Base-by-base conservation (phyloP, 2,113 vertebrate species). In the Limanda limanda region DNA sequence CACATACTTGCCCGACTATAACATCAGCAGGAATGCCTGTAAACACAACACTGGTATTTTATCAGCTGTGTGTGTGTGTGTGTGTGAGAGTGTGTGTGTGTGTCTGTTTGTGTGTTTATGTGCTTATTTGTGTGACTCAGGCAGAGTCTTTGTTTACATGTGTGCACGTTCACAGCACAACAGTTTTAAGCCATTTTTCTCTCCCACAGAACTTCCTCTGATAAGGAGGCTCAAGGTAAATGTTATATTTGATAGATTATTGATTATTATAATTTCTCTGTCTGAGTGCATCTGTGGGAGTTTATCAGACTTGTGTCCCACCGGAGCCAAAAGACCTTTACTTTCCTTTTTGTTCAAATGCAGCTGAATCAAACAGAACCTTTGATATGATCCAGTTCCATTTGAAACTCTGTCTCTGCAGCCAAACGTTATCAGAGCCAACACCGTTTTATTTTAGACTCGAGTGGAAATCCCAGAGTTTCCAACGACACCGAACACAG, bases 1-100 rank as follows among this genome's bases (percentile, higher is more conserved):
- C 56, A 68, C 35, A 68, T 58, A 57, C 23, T 74, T 79, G 77
- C 72, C 68, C 69, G 77, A 69, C 71, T 56, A 47, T 68, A 35
- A 61, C 81, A 31, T 63, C 40, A 31, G 59, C 47, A 51, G 47
- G 14, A 18, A 17, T 51, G 47, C 18, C 15, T 18, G 14, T 51
- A 51, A 15, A 51, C 15, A 18, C 47, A 15, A 17, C 18, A 15
- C 15, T 17, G 47, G 15, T 51, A 18, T 17, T 51, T 5, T 51
- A 31, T 67, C 47, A 40, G 62, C 40, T 17, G 55, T 70, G 12
- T 68, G 62, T 72, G 12, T 66, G 40, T 68, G 31, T 71, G 60
- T 58, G 61, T 62, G 40, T 42, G 40, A 60, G 65, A 48, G 60
- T n/a, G 27, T 37, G 31, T 61, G 20, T 62, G 31, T 61, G 54